A percentile compares a stretch with the other conserved stretches of the same genome.
phyloP scores from a whole-genome alignment of 1,140 invertebrate species.

The Gerris buenoi region DNA sequence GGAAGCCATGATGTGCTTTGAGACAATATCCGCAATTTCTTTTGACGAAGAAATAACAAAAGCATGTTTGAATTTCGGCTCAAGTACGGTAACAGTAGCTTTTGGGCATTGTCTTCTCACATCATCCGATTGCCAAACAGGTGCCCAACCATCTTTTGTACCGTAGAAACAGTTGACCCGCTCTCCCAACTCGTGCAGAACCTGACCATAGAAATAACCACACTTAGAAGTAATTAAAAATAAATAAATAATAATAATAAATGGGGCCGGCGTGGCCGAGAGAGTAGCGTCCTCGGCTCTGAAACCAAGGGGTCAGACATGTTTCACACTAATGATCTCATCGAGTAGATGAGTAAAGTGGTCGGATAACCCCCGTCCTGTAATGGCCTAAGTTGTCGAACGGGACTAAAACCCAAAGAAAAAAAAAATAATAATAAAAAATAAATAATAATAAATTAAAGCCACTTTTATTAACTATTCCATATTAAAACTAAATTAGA shows the following conservation, averaged over 20 bases:
- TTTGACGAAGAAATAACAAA: constrained; percentile 7
- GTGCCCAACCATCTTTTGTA: constrained; percentile 7
- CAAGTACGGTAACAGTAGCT: background rate
- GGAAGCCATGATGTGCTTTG: background rate
- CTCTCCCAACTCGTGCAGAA: background rate
- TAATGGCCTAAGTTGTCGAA: no score
- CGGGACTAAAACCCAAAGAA: no score
- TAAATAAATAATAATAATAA: background rate
- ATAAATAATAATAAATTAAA: background rate
- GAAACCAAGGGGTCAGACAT: no score
- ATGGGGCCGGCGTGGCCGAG: no score
- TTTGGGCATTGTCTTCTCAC: background rate
- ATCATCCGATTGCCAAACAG: constrained; percentile 4
- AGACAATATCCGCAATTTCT: constrained; percentile 1
- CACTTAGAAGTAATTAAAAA: background rate
- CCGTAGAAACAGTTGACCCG: constrained; percentile 7
- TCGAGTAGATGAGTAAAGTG: no score
- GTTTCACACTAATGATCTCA: no score
- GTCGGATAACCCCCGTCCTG: no score
- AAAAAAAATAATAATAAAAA: no score
- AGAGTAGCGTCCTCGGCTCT: no score
- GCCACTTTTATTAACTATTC: background rate
- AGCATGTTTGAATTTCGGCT: constrained; percentile 7
- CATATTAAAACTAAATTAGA: background rate
- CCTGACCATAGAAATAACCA: background rate